Conservation (phyloP, 2,888 invertebrate species). For the Stenodera caucasica region DNA sequence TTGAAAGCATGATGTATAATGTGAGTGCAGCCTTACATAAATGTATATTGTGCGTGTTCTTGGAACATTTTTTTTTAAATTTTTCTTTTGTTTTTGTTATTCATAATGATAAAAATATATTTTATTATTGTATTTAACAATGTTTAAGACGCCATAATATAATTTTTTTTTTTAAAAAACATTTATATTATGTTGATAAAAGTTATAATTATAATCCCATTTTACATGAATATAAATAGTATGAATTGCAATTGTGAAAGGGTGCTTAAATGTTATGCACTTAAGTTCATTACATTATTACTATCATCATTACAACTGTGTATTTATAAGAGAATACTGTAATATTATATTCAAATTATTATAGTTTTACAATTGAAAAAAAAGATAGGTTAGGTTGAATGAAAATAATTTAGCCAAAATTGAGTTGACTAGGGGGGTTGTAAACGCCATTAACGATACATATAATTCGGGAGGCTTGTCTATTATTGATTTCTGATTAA, state of each 20-base stretch:
- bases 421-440: no score
- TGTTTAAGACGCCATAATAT: constrained; percentile 24
- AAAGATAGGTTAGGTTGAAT: no score
- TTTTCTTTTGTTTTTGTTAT: background rate
- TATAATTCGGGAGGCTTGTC: no score
- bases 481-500: no score
- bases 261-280: constrained; percentile 26
- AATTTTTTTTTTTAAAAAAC: constrained; percentile 23
- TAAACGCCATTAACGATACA: no score
- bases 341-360: no score
- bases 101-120: constrained; percentile 22
- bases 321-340: no score
- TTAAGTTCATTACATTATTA: constrained; percentile 21
- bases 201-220: constrained; percentile 29
- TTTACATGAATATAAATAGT: constrained; percentile 23
- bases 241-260: constrained; percentile 22
- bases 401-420: no score
- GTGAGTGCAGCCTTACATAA: constrained; percentile 22
- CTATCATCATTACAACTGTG: no score
- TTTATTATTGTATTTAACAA: constrained; percentile 25
- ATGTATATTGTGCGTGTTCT: constrained; percentile 28
- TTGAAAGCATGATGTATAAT: no score
- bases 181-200: constrained; percentile 22
- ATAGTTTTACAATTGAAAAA: no score
- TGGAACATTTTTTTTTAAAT: constrained; percentile 18